These are phyloP conservation scores for Pseudocheirus occidentalis DNA, from an alignment of 2,797 vertebrate genomes.

Conservation along the genomic window DNA sequence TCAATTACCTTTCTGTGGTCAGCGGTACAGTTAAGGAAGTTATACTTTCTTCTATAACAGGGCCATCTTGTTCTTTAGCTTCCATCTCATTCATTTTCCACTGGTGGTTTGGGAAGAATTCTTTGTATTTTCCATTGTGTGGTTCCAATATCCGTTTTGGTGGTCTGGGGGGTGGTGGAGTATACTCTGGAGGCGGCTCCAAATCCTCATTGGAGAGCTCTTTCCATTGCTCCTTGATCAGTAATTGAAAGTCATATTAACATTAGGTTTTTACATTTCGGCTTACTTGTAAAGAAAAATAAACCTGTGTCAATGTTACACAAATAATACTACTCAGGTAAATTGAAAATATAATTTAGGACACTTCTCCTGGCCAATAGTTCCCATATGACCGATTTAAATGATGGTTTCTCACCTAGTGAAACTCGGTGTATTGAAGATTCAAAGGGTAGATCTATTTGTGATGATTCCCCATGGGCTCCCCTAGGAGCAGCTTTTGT, in stretches of 20 bases:
- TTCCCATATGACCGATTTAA: neutral
- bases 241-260: neutral
- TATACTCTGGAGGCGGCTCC: slow-evolving; percentile 92
- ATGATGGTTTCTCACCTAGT: neutral
- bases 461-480: neutral
- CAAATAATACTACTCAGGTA: neutral
- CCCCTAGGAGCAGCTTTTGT: neutral
- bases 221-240: slow-evolving; percentile 94
- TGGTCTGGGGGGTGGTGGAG: slow-evolving; percentile 91
- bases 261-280: neutral
- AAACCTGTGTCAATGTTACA: neutral
- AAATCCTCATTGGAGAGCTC: slow-evolving; percentile 95
- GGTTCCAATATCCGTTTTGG: slow-evolving; percentile 87
- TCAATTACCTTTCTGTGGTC: slow-evolving; percentile 80
- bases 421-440: neutral
- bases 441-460: neutral
- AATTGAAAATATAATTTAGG: neutral
- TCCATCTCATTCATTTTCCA: slow-evolving; percentile 70
- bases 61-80: neutral
- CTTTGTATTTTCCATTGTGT: slow-evolving; percentile 86
- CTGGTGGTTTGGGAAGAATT: slow-evolving; percentile 82
- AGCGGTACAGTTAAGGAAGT: neutral
- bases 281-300: neutral
- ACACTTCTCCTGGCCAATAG: neutral
- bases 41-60: slow-evolving; percentile 72